Evolutionary conservation across 2,888 invertebrate genomes (phyloP).

Genomic region (Drosophila mulleri): DNA sequence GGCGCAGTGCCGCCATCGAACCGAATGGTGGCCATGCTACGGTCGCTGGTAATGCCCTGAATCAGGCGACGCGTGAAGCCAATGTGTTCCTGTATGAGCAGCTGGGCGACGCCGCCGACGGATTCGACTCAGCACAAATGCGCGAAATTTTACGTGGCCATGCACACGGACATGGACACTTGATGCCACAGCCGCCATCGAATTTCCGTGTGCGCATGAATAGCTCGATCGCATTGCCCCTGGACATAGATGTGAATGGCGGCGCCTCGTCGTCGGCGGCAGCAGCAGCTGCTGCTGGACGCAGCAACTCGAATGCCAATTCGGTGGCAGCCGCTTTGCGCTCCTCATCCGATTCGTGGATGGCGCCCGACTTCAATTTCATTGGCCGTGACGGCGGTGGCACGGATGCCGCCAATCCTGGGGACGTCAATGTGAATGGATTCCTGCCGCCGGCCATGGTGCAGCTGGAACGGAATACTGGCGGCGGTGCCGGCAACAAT

Average conservation of each 20-base stretch:
- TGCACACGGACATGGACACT: conserved; percentile 2
- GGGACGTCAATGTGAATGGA: conserved; percentile 43
- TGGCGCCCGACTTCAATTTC: conserved; percentile 64
- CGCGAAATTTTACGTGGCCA: not conserved
- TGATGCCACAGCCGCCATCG: conserved; percentile 49
- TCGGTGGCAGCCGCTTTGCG: conserved; percentile 51
- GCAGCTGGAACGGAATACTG: conserved; percentile 50
- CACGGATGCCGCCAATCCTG: conserved; percentile 17
- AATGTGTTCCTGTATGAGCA: conserved; percentile 55
- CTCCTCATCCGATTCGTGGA: conserved; percentile 68
- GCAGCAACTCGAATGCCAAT: conserved; percentile 22
- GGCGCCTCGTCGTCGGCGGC: conserved; percentile 14
- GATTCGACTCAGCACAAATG: not conserved
- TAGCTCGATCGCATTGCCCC: conserved; percentile 61
- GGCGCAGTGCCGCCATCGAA: conserved; percentile 62
- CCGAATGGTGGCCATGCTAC: conserved; percentile 18
- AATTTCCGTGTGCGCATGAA: conserved; percentile 65
- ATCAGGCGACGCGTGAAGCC: conserved; percentile 23
- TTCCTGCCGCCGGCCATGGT: conserved; percentile 54
- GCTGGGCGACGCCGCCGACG: conserved; percentile 18
- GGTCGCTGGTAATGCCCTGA: conserved; percentile 16
- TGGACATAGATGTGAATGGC: conserved; percentile 69
- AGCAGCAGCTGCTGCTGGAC: conserved; percentile 7
- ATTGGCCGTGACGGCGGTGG: conserved; percentile 24
- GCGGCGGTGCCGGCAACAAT: conserved; percentile 32